Evolutionary conservation across 2,113 vertebrate species (phyloP).

Genomic region (Gallinago paraguaiae): DNA sequence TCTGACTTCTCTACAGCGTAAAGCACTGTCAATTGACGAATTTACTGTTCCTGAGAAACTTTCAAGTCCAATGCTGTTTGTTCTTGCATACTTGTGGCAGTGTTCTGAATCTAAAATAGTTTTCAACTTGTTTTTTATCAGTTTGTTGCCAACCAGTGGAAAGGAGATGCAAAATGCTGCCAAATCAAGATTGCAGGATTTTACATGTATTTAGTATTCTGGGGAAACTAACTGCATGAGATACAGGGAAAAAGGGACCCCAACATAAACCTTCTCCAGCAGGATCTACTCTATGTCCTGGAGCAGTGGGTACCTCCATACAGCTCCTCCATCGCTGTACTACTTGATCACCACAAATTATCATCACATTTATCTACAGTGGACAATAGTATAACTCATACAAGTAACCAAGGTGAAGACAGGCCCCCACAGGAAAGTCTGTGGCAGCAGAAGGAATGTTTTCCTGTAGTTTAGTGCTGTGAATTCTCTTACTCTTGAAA

Average conservation of each 20-base stretch:
- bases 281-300: background rate
- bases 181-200: background rate
- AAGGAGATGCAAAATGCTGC: background rate
- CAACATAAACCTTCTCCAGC: background rate
- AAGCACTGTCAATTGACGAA: background rate
- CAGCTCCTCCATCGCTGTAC: background rate
- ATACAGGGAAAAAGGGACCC: background rate
- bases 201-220: background rate
- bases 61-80: background rate
- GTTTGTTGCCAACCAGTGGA: constrained; percentile 4
- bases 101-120: constrained; percentile 13
- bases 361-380: background rate
- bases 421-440: background rate
- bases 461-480: background rate
- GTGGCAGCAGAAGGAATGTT: background rate
- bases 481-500: background rate
- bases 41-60: background rate
- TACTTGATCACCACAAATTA: background rate
- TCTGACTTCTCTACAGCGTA: background rate
- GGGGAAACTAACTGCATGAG: background rate
- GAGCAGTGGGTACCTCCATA: background rate
- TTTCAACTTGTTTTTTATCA: constrained; percentile 29
- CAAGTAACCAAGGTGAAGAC: background rate
- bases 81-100: background rate
- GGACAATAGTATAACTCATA: background rate